A percentile compares a stretch with the other conserved stretches of the same genome.
Conservation (phyloP, 2,113 vertebrate genomes). For the Crotalus tigris region DNA sequence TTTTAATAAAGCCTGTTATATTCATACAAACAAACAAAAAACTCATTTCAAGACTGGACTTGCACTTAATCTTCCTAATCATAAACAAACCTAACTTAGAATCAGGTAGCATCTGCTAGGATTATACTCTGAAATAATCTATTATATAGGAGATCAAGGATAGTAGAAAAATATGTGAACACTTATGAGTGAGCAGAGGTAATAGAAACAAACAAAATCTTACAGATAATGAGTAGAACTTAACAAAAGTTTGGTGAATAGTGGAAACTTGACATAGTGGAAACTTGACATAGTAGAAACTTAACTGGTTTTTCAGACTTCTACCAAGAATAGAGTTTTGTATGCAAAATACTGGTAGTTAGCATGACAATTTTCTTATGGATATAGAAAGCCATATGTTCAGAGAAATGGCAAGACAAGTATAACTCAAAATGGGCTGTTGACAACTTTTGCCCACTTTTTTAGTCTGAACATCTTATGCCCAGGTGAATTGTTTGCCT, state of each 20-base stretch:
- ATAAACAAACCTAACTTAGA: neutral
- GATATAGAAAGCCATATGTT: neutral
- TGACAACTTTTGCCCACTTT: neutral
- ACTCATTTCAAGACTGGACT: neutral
- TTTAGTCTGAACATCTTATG: neutral
- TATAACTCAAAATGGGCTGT: neutral
- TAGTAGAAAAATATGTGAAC: neutral
- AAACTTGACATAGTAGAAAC: too few species aligned
- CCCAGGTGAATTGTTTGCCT: neutral
- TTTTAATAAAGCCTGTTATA: neutral
- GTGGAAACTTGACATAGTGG: neutral
- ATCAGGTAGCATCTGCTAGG: neutral
- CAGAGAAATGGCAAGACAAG: neutral
- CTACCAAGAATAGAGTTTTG: neutral
- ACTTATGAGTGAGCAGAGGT: neutral
- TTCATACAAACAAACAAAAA: neutral
- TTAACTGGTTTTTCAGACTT: neutral
- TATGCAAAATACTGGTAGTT: neutral
- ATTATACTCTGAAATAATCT: neutral
- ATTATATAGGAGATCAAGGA: neutral
- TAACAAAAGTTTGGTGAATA: neutral
- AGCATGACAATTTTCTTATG: neutral
- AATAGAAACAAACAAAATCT: neutral
- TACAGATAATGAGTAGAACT: neutral
- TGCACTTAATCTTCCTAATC: neutral